Conservation (phyloP, 2,888 invertebrate species). For the Drosophila diplacantha region DNA sequence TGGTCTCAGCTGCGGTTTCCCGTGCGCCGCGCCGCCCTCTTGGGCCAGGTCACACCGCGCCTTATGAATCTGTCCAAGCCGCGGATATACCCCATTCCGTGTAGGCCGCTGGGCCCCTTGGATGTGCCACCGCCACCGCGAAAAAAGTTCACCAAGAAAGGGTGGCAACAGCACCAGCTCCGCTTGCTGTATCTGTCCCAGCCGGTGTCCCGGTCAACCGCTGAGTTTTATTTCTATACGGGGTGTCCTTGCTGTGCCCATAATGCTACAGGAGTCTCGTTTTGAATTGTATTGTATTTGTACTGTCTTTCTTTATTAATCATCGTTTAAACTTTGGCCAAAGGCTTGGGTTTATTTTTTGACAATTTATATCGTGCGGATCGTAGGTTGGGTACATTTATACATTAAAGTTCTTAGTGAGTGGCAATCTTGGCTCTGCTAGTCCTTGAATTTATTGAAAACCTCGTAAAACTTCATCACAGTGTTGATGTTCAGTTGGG, state of each 20-base stretch:
- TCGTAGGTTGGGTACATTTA: background rate
- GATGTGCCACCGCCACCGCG: conserved; percentile 33
- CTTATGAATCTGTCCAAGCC: conserved; percentile 63
- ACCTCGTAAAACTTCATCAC: background rate
- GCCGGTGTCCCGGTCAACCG: background rate
- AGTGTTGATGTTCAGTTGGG: background rate
- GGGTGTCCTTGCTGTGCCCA: background rate
- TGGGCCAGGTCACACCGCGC: conserved; percentile 55
- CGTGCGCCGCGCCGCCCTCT: conserved; percentile 56
- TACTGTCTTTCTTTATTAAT: background rate
- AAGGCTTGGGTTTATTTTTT: background rate
- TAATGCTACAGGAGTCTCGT: background rate
- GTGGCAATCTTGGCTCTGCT: background rate
- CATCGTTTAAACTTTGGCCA: background rate
- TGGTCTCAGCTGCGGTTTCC: conserved; percentile 72
- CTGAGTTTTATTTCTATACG: background rate
- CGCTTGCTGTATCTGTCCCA: conserved; percentile 33
- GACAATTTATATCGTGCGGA: background rate
- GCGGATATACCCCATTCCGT: conserved; percentile 51
- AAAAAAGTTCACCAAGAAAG: conserved; percentile 19
- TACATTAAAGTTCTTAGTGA: background rate
- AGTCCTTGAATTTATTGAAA: no score
- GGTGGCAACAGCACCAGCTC: conserved; percentile 30
- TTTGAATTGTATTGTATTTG: background rate
- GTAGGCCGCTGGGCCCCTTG: conserved; percentile 9